Conservation (phyloP, 2,888 invertebrate species). For the Andrena dorsata region DNA sequence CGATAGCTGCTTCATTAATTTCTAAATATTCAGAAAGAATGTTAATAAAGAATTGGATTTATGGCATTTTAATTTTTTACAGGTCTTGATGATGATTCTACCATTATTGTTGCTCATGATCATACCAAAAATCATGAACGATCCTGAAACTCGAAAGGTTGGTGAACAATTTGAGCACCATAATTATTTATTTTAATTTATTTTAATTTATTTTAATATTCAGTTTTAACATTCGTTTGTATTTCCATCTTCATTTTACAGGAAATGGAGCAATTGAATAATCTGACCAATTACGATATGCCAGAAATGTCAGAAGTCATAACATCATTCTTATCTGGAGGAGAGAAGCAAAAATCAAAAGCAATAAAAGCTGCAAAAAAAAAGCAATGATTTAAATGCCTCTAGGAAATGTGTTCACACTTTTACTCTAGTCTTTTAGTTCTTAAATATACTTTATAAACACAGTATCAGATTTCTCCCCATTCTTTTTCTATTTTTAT, state of each 20-base stretch:
- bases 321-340: slow-evolving; percentile 93
- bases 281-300: slow-evolving; percentile 92
- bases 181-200: neutral
- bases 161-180: slow-evolving; percentile 20
- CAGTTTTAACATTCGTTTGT: neutral
- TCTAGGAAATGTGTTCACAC: slow-evolving; percentile 47
- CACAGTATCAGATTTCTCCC: neutral
- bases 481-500: neutral
- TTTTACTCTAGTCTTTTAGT: slow-evolving; percentile 63
- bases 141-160: slow-evolving; percentile 97
- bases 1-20: slow-evolving; percentile 14
- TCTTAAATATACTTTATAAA: slow-evolving; percentile 20
- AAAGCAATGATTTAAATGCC: slow-evolving; percentile 78
- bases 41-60: neutral
- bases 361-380: slow-evolving; percentile 85
- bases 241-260: slow-evolving; percentile 65
- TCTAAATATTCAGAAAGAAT: neutral
- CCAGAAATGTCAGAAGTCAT: slow-evolving; percentile 98
- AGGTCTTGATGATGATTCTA: slow-evolving; percentile 97
- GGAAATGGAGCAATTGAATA: slow-evolving; percentile 96
- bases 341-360: slow-evolving; percentile 86
- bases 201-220: neutral
- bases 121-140: slow-evolving; percentile 98
- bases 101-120: slow-evolving; percentile 96
- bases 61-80: slow-evolving; percentile 53